Percentiles rank a stretch among this genome's conserved stretches.
Conservation (phyloP, 1,140 invertebrate species). For the Drosophila carrolli region DNA sequence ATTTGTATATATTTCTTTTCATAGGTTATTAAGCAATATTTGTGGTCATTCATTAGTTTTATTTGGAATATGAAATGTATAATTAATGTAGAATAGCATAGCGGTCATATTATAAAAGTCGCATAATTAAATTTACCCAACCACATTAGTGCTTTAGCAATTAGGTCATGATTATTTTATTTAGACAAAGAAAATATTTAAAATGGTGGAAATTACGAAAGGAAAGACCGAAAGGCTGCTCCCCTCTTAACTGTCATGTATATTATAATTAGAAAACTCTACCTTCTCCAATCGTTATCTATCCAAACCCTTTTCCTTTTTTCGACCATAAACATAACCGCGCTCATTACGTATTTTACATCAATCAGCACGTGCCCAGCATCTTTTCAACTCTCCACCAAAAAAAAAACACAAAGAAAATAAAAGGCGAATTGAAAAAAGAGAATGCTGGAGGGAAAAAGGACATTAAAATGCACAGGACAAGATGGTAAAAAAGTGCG, state of each 20-base stretch:
- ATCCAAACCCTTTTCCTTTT: slow-evolving; percentile 34
- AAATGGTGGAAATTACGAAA: not conserved
- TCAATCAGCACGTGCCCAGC: slow-evolving; percentile 81
- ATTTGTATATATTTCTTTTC: too few species aligned
- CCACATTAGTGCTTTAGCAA: too few species aligned
- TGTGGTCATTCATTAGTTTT: too few species aligned
- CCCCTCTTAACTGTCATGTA: slow-evolving; percentile 27
- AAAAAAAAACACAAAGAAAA: slow-evolving; percentile 25
- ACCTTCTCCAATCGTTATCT: slow-evolving; percentile 54
- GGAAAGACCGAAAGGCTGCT: not conserved
- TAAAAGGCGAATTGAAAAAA: slow-evolving; percentile 19
- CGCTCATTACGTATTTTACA: slow-evolving; percentile 81
- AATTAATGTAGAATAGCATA: too few species aligned
- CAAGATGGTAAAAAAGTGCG: slow-evolving; percentile 51
- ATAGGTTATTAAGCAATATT: not conserved
- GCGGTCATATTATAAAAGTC: too few species aligned
- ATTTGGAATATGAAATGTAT: too few species aligned
- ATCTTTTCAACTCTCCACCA: slow-evolving; percentile 64
- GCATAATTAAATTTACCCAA: too few species aligned
- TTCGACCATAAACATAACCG: slow-evolving; percentile 60
- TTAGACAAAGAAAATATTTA: too few species aligned
- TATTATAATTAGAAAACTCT: slow-evolving; percentile 78
- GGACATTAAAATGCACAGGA: slow-evolving; percentile 66
- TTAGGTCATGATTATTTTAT: too few species aligned
- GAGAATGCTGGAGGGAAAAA: slow-evolving; percentile 5